These are phyloP conservation scores for Drosophila teissieri DNA, from an alignment of 1,140 invertebrate genomes.

Conservation along the genomic window DNA sequence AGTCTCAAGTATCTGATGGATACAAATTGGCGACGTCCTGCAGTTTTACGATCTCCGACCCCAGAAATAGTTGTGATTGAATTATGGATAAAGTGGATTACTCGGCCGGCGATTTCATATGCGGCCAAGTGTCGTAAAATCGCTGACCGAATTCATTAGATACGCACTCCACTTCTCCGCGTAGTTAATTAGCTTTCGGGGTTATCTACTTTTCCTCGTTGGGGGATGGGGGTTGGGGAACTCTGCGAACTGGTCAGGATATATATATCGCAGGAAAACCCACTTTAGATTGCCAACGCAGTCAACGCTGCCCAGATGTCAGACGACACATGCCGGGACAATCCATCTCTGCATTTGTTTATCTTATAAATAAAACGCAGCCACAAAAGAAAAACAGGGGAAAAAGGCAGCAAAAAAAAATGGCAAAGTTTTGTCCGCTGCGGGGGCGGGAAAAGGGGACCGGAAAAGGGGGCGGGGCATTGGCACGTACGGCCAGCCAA, in stretches of 20 bases:
- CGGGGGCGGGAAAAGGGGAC: conserved; percentile 4
- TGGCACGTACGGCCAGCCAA: conserved; percentile 65
- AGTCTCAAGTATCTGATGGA: conserved; percentile 28
- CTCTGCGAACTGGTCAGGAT: conserved; percentile 22
- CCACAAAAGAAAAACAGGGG: conserved; percentile 46
- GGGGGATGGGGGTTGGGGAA: background rate
- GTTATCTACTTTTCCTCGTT: background rate
- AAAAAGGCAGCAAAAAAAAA: conserved; percentile 35
- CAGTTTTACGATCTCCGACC: conserved; percentile 64
- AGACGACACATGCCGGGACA: conserved; percentile 64
- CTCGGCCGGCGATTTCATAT: conserved; percentile 56
- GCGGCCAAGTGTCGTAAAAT: conserved; percentile 66
- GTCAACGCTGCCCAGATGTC: conserved; percentile 64
- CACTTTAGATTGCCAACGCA: conserved; percentile 70
- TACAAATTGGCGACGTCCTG: conserved; percentile 68
- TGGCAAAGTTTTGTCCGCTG: conserved; percentile 44
- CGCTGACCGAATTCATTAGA: conserved; percentile 74
- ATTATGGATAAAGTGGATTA: conserved; percentile 82
- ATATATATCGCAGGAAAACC: conserved; percentile 51
- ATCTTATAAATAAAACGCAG: conserved; percentile 75
- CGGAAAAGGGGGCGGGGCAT: conserved; percentile 6
- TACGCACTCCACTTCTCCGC: conserved; percentile 12
- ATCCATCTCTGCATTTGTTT: conserved; percentile 80
- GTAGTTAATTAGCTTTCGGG: conserved; percentile 65
- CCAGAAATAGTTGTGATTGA: conserved; percentile 71